Conservation (phyloP, 2,113 vertebrate species). For the Xiphorhynchus elegans region DNA sequence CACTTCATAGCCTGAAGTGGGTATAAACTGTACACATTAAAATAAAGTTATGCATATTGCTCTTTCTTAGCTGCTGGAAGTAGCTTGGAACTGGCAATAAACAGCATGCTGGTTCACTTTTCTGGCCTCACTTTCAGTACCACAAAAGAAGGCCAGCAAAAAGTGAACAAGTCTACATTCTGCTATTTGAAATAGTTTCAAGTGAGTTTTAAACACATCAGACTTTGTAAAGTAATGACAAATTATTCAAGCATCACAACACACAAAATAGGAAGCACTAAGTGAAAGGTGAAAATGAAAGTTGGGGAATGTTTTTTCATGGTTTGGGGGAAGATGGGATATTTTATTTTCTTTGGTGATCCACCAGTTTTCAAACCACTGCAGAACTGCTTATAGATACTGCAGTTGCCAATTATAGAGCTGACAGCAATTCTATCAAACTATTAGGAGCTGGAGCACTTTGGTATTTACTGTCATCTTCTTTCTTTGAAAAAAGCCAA, state of each 20-base stretch:
- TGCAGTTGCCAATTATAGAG: background rate
- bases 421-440: background rate
- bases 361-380: background rate
- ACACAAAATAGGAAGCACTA: background rate
- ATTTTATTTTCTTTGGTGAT: background rate
- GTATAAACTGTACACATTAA: background rate
- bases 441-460: background rate
- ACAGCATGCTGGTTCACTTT: background rate
- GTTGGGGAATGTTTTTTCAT: background rate
- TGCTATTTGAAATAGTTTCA: background rate
- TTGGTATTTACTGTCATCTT: background rate
- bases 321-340: background rate
- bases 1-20: background rate
- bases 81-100: background rate
- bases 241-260: background rate
- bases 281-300: background rate
- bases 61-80: background rate
- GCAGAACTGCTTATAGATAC: background rate
- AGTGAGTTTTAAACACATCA: background rate
- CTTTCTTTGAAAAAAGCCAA: background rate
- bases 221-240: background rate
- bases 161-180: background rate
- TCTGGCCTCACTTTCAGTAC: background rate
- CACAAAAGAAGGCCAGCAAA: background rate
- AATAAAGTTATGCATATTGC: accelerated